Base-by-base conservation (phyloP, 2,797 vertebrate species). In the Trematomus bernacchii region DNA sequence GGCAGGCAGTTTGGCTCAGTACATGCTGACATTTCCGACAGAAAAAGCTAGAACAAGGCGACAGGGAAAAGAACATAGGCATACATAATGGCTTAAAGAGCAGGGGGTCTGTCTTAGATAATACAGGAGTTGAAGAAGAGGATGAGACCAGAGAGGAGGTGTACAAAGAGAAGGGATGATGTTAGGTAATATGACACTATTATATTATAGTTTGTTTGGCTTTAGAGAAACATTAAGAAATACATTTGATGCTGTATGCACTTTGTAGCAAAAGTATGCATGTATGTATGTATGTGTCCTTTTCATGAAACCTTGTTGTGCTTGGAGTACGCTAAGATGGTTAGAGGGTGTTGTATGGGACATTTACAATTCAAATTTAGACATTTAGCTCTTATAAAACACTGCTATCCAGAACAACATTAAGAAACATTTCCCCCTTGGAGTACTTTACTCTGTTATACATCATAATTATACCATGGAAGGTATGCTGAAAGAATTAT, bases 21-120 rank as follows among this genome's bases (percentile, higher is more conserved):
- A 82, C 87, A 89, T 54, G 89, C 76, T 93, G 92, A 92, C 91
- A 93, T 94, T 92, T 94, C 71, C 61, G 48, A 87, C 81, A 86
- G 85, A 87, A 37, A 5, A 82, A 67, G 80, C 82, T 71, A 67
- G 86, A 91, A 90, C 85, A 83, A 85, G 87, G 82, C 67, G 81
- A 88, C 81, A 52, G 79, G 60, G 61, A 82, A 77, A 80, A 84
- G 85, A 82, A 89, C 89, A 91, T 52, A 52, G 80, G 83, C 87
- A 77, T 84, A 73, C 80, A 90, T 87, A 91, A 91, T 85, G 82
- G 81, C 70, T 67, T 62, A 53, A 62, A 44, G 85, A 77, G 84
- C 83, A 71, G 83, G 83, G 80, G 77, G 77, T 77, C 79, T 77
- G 77, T 79, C 83, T 77, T 10, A 47, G 53, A 85, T 73, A 67